A percentile compares a stretch with the other conserved stretches of the same genome.
Evolutionary conservation across 37 sponge, comb jelly and placozoan genomes (phyloP).

Genomic region (Ianthella basta): DNA sequence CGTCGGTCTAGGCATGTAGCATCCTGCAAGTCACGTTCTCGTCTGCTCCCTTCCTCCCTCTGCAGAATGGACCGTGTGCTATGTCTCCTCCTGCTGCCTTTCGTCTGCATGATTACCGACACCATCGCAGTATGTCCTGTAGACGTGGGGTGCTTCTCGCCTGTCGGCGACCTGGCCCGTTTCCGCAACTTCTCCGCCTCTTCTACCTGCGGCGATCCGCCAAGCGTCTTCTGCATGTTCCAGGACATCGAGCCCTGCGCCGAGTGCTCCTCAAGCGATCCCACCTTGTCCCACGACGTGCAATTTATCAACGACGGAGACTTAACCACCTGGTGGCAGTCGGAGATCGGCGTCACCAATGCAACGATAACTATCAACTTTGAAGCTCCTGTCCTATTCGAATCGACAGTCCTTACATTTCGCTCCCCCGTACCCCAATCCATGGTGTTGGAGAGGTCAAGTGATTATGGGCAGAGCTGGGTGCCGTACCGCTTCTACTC

Average conservation of each 20-base stretch:
- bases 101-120: no score
- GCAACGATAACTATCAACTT: slow-evolving; percentile 51
- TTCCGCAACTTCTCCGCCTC: slow-evolving; percentile 8
- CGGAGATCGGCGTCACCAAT: background rate
- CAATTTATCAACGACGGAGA: slow-evolving; percentile 55
- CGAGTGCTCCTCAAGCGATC: background rate
- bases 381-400: slow-evolving; percentile 56
- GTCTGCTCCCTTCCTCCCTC: no score
- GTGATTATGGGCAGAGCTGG: slow-evolving; percentile 71
- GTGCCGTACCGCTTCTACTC: slow-evolving; percentile 64
- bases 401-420: slow-evolving; percentile 48
- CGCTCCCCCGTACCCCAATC: slow-evolving; percentile 45
- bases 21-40: background rate
- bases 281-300: background rate
- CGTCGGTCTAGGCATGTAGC: no score
- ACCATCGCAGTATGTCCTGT: no score
- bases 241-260: slow-evolving; percentile 36
- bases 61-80: no score
- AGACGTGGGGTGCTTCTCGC: background rate
- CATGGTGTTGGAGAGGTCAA: slow-evolving; percentile 67
- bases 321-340: slow-evolving; percentile 47
- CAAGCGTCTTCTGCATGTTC: slow-evolving; percentile 34
- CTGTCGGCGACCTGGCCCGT: background rate
- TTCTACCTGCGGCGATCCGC: slow-evolving; percentile 48
- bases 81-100: no score